Conservation (phyloP, 2,888 invertebrate species). For the Euproctis similis region DNA sequence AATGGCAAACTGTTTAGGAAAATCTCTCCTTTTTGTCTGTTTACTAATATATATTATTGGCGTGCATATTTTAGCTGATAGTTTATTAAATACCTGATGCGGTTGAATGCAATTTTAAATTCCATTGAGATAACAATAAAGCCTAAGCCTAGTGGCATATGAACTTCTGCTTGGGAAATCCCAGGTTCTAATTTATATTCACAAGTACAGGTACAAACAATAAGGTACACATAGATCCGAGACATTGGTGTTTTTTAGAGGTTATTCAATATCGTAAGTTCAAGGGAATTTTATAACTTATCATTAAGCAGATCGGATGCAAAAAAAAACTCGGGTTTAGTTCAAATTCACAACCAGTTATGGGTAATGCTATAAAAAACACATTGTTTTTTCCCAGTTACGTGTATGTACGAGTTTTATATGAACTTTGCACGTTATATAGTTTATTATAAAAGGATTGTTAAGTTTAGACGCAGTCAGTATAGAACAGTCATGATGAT, state of each 20-base stretch:
- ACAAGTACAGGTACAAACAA: too few relatives aligned
- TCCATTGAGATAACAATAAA: too few relatives aligned
- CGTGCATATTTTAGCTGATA: too few relatives aligned
- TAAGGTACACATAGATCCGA: not conserved
- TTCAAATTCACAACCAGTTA: constrained; percentile 21
- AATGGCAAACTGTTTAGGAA: too few relatives aligned
- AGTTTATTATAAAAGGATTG: constrained; percentile 63
- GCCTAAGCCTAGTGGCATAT: too few relatives aligned
- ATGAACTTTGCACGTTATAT: constrained; percentile 41
- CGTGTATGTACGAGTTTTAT: constrained; percentile 35
- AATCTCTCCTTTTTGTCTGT: too few relatives aligned
- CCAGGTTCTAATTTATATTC: too few relatives aligned
- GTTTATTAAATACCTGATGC: too few relatives aligned
- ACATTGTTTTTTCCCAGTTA: constrained; percentile 43
- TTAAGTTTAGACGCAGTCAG: constrained; percentile 29
- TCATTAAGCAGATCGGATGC: constrained; percentile 24
- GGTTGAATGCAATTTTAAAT: too few relatives aligned
- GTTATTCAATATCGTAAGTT: constrained; percentile 13
- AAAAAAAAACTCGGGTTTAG: constrained; percentile 20
- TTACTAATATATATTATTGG: too few relatives aligned
- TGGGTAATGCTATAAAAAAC: constrained; percentile 25
- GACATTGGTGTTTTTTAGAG: constrained; percentile 3
- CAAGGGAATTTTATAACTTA: constrained; percentile 14
- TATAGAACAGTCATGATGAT: constrained; percentile 45
- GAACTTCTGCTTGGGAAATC: too few relatives aligned